Conservation (phyloP, 2,888 invertebrate species). For the Perithous albicinctus region DNA sequence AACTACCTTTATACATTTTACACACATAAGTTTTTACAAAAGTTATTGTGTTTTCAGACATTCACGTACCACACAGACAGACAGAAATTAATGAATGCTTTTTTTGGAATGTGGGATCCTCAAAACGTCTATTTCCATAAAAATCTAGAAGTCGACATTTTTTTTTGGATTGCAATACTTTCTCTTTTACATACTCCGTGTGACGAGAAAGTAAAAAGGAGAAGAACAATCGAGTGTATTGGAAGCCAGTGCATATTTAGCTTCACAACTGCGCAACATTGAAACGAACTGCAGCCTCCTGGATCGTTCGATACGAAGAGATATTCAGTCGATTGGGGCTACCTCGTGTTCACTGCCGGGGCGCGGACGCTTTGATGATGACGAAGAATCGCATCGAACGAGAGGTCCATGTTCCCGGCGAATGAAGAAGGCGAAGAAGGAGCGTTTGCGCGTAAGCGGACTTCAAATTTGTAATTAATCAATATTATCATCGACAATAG, state of each 20-base stretch:
- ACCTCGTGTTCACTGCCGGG: constrained; percentile 42
- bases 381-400: constrained; percentile 74
- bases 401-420: constrained; percentile 62
- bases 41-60: no score
- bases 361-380: constrained; percentile 74
- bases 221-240: not conserved
- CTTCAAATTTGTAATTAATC: constrained; percentile 82
- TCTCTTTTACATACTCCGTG: no score
- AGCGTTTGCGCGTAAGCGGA: constrained; percentile 72
- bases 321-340: constrained; percentile 46
- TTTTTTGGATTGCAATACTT: no score
- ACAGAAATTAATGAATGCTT: no score
- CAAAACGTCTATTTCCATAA: not conserved
- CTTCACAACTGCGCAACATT: constrained; percentile 37
- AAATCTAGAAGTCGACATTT: no score
- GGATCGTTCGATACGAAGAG: constrained; percentile 56
- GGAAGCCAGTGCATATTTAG: not conserved
- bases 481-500: constrained; percentile 83
- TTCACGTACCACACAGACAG: no score
- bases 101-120: no score
- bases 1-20: no score
- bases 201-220: no score
- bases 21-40: no score
- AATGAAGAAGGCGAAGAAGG: constrained; percentile 56
- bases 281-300: constrained; percentile 35